phyloP scores from a whole-genome alignment of 2,797 vertebrate species.

The Peromyscus aztecus region DNA sequence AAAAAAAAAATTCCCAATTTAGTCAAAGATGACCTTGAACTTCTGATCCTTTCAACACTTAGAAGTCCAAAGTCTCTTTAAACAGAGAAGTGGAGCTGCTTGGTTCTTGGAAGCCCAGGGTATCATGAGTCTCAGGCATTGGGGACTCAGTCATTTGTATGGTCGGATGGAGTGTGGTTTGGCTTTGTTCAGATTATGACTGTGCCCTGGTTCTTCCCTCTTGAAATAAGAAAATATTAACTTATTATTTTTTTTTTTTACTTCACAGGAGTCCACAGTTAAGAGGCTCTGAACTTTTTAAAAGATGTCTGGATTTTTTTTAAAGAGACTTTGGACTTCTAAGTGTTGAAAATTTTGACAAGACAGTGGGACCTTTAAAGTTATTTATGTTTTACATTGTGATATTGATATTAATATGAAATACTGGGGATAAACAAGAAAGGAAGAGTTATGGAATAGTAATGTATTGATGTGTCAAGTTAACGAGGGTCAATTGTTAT shows the following conservation, averaged over 20 bases:
- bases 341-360: not conserved
- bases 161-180: not conserved
- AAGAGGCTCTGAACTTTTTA: not conserved
- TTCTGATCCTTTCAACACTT: no score
- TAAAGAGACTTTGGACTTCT: not conserved
- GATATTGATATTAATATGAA: not conserved
- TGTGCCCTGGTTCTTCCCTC: not conserved
- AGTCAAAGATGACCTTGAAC: no score
- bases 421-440: not conserved
- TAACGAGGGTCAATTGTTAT: not conserved
- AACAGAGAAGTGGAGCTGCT: accelerated
- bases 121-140: not conserved
- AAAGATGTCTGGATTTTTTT: not conserved
- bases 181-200: not conserved
- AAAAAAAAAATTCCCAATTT: no score
- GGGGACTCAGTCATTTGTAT: not conserved
- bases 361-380: not conserved
- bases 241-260: not conserved
- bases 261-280: not conserved
- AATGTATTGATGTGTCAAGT: not conserved
- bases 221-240: not conserved
- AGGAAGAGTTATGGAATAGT: not conserved
- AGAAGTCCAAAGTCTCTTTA: no score
- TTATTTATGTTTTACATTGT: not conserved
- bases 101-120: not conserved